Base-by-base conservation (phyloP, 2,888 invertebrate species). In the Drosophila quinaria region DNA sequence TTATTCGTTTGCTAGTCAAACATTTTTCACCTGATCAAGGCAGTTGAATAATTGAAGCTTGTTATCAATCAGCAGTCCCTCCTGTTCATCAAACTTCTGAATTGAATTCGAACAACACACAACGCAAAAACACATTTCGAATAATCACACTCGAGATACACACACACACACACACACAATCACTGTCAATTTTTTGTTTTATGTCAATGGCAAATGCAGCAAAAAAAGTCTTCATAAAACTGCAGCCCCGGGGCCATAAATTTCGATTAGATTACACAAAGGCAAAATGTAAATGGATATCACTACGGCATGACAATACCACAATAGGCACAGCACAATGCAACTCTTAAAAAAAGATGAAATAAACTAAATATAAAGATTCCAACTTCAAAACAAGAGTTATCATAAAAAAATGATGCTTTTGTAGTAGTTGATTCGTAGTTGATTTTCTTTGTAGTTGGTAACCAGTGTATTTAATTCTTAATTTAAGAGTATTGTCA, bases 231-330 rank as follows among this genome's bases (percentile, higher is more conserved):
- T 73, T 55, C 69, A 81, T 74, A 81, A 77, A 79, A 81, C 68
- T 75, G 81, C 84, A 83, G 68, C 64, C 64, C 50, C 77, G 15
- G 31, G 70, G 74, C 78, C 87, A 89, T 89, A 89, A 89, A 89
- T 90, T 82, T 62, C 80, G 89, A 88, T 89, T 87, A 89, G 90
- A 89, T 89, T 89, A 88, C 89, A 90, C 82, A 87, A 90, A 90
- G 82, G 77, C 89, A 73, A 65, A 76, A 70, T 70, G 85, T 82
- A 70, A 80, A 70, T 77, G 67, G 77, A 63, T 47, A 59, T 51
- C 66, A 54, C 52, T 25, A 31, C 35, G 15, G 56, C 47, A 49
- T 42, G 61, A 55, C 59, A 55, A 51, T 52, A 62, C 46, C 64
- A 63, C 74, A 81, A 65, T 79, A 50, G 62, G 10, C 51, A 8